Evolutionary conservation across 2,888 invertebrate genomes (phyloP).

Genomic region (Dorcus hopei): DNA sequence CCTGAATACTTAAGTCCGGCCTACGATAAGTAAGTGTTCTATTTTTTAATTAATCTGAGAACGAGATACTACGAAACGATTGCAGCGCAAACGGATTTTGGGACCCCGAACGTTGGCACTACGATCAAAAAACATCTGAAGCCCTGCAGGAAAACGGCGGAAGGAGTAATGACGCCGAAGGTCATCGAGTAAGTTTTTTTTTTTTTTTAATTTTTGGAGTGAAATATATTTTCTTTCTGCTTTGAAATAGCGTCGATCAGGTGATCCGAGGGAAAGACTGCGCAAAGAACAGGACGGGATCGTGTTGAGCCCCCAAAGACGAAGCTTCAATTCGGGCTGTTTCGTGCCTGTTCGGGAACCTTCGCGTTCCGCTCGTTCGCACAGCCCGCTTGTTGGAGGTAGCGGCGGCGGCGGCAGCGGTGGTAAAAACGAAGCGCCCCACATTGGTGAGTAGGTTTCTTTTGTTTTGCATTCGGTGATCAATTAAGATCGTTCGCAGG

Average conservation of each 20-base stretch:
- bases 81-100: slow-evolving; percentile 50
- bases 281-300: slow-evolving; percentile 82
- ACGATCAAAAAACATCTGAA: slow-evolving; percentile 58
- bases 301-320: slow-evolving; percentile 79
- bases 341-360: slow-evolving; percentile 62
- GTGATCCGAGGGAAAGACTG: slow-evolving; percentile 72
- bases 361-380: slow-evolving; percentile 35
- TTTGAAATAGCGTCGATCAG: slow-evolving; percentile 51
- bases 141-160: slow-evolving; percentile 62
- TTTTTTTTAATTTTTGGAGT: not conserved
- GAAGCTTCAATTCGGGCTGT: slow-evolving; percentile 85
- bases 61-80: not conserved
- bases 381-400: slow-evolving; percentile 18
- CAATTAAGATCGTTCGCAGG: not conserved
- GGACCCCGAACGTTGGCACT: slow-evolving; percentile 56
- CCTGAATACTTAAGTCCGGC: slow-evolving; percentile 66
- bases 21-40: slow-evolving; percentile 54
- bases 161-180: slow-evolving; percentile 54
- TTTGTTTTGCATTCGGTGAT: not conserved
- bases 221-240: not conserved
- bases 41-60: not conserved
- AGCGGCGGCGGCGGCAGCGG: too few species aligned
- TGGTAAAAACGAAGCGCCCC: not conserved
- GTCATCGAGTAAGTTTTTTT: slow-evolving; percentile 51
- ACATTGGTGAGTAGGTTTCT: not conserved